phyloP scores from a whole-genome alignment of 2,113 vertebrate genomes.

The Galeopterus variegatus region DNA sequence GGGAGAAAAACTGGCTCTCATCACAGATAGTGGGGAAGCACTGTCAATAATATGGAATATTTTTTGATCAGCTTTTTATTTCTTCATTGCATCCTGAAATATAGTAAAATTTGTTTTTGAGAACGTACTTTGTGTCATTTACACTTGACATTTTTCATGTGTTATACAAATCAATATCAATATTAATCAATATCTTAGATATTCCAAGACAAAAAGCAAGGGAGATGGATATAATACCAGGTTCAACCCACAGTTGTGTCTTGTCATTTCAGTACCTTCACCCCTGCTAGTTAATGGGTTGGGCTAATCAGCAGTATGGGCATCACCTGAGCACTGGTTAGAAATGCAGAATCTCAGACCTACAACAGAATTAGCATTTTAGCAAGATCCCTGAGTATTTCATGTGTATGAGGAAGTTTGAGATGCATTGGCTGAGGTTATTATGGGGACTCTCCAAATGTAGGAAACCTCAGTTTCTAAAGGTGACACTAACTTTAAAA shows the following conservation, averaged over 20 bases:
- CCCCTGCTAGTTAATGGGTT: neutral
- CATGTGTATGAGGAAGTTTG: neutral
- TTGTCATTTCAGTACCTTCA: neutral
- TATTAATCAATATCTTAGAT: neutral
- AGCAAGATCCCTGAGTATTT: neutral
- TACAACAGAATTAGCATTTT: neutral
- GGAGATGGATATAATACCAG: neutral
- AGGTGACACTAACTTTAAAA: neutral
- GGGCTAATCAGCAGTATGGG: neutral
- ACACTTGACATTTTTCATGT: neutral
- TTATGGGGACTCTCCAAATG: neutral
- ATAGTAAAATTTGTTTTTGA: neutral
- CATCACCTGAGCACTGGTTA: neutral
- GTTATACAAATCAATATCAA: neutral
- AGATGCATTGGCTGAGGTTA: neutral
- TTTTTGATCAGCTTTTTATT: neutral
- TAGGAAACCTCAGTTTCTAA: neutral
- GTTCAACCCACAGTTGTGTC: neutral
- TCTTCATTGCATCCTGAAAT: neutral
- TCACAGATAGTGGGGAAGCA: neutral
- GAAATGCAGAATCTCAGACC: neutral
- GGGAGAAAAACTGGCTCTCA: neutral
- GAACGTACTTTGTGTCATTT: neutral
- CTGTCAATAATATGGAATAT: neutral
- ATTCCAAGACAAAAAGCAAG: neutral